These are phyloP conservation scores for Chironomus tepperi DNA, from an alignment of 1,140 invertebrate species.

Conservation along the genomic window DNA sequence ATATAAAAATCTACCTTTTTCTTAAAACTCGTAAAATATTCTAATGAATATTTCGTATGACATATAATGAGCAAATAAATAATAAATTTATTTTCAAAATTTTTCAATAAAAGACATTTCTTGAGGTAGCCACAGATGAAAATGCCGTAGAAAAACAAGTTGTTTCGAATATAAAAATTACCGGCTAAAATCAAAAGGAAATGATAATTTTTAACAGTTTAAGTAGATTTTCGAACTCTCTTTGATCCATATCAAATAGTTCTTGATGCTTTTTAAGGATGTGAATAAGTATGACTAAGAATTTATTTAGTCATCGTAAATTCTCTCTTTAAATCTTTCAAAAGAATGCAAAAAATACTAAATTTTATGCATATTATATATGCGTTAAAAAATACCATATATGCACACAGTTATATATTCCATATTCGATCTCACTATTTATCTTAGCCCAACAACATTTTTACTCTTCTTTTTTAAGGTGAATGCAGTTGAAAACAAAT, in stretches of 20 bases:
- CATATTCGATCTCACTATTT: too few species aligned
- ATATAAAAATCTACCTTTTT: neutral
- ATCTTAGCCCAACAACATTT: too few species aligned
- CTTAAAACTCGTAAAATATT: constrained; percentile 11
- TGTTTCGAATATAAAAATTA: neutral
- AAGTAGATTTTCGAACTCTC: neutral
- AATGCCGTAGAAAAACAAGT: constrained; percentile 8
- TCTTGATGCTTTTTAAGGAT: too few species aligned
- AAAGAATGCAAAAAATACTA: too few species aligned
- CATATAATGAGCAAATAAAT: constrained; percentile 19
- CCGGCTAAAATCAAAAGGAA: constrained; percentile 6
- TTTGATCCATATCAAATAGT: neutral
- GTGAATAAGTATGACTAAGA: too few species aligned
- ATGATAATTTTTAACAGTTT: constrained; percentile 4
- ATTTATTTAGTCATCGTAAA: too few species aligned
- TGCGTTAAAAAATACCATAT: too few species aligned
- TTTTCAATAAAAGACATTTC: constrained; percentile 15
- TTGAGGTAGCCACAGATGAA: neutral
- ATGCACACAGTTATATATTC: too few species aligned
- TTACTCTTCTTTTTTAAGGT: too few species aligned
- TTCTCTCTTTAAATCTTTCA: too few species aligned
- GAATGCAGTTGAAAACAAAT: too few species aligned
- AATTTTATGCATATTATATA: too few species aligned
- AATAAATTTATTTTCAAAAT: constrained; percentile 21
- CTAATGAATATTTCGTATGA: constrained; percentile 23